Percentiles rank a stretch among this genome's conserved stretches.
phyloP scores from a whole-genome alignment of 2,797 vertebrate species.

The Adelosebastes latens region DNA sequence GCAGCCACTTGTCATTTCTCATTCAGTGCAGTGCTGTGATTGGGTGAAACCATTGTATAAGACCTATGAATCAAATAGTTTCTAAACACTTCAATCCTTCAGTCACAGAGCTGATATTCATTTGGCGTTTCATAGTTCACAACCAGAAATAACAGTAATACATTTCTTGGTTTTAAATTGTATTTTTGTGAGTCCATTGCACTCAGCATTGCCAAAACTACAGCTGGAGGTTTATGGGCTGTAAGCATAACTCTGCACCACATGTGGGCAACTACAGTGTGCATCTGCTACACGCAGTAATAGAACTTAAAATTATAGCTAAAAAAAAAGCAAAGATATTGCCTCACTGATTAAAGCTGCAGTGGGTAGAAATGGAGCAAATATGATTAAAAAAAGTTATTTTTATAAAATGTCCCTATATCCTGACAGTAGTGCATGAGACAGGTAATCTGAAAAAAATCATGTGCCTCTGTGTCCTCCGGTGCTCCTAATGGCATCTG shows the following conservation, averaged over 20 bases:
- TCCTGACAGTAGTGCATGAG: no score
- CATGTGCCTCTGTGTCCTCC: no score
- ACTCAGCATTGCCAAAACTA: not conserved
- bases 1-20: constrained; percentile 16
- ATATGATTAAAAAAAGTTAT: no score
- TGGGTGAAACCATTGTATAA: not conserved
- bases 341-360: not conserved
- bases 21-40: constrained; percentile 12
- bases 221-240: not conserved
- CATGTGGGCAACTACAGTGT: not conserved
- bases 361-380: no score
- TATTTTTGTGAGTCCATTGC: not conserved
- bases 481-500: no score
- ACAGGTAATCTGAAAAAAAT: no score
- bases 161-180: not conserved
- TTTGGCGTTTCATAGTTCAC: not conserved
- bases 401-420: no score
- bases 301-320: not conserved
- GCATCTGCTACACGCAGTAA: not conserved
- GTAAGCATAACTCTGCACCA: not conserved
- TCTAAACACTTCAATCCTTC: not conserved
- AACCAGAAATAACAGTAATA: not conserved
- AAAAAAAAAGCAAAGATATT: not conserved
- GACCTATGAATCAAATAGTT: not conserved
- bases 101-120: not conserved